A percentile compares a stretch with the other conserved stretches of the same genome.
These are phyloP conservation scores for Calonectris borealis DNA, from an alignment of 2,113 vertebrate genomes.

Conservation along the genomic window DNA sequence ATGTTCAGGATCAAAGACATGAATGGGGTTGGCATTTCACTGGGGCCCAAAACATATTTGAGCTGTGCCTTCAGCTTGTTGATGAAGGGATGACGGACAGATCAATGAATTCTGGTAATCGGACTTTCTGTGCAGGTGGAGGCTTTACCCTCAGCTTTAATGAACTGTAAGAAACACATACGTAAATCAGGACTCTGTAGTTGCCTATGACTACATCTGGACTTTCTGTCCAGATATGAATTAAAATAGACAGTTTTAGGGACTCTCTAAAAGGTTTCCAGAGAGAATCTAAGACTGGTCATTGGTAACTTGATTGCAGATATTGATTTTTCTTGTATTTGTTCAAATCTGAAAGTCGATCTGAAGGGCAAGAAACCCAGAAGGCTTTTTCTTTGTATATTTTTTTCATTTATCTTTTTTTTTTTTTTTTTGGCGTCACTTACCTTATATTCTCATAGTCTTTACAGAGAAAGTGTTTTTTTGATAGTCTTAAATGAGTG, in stretches of 20 bases:
- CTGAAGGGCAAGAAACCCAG: neutral
- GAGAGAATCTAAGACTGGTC: neutral
- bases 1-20: neutral
- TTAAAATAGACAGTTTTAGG: neutral
- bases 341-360: neutral
- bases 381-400: neutral
- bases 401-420: neutral
- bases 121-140: neutral
- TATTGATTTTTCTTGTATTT: neutral
- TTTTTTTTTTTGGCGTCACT: neutral
- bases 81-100: neutral
- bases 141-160: neutral
- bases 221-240: neutral
- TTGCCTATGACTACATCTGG: neutral
- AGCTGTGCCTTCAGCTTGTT: neutral
- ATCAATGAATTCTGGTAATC: neutral
- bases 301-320: neutral
- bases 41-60: neutral
- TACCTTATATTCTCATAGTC: neutral
- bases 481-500: neutral
- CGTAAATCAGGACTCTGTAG: neutral
- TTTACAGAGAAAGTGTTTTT: fast-evolving
- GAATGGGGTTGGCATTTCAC: neutral
- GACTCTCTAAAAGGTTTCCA: neutral
- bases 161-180: neutral